Conservation (phyloP, 2,797 vertebrate genomes). For the Alectoris magna region DNA sequence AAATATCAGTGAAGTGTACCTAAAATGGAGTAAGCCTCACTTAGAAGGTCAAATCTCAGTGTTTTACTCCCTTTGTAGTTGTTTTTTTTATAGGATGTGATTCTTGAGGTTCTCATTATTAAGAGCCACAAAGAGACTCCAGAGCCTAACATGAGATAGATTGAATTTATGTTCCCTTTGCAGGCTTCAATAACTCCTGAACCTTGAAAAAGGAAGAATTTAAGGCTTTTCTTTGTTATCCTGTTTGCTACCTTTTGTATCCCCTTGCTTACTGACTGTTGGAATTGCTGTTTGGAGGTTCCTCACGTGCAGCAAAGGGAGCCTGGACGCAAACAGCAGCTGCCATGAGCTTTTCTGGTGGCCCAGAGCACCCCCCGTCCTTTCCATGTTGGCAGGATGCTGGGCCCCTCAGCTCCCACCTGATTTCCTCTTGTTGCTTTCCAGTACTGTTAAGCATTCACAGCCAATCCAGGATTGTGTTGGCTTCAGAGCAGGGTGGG, state of each 20-base stretch:
- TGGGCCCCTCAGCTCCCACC: neutral
- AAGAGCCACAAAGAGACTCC: neutral
- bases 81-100: neutral
- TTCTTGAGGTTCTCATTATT: neutral
- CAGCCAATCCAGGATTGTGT: neutral
- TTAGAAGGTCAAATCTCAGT: slow-evolving; percentile 19
- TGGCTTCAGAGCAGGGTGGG: neutral
- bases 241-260: neutral
- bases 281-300: neutral
- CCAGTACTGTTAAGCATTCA: neutral
- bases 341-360: neutral
- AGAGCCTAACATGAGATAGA: neutral
- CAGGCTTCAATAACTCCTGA: neutral
- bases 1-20: slow-evolving; percentile 33
- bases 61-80: slow-evolving; percentile 30
- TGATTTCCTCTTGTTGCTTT: neutral
- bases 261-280: neutral
- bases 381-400: neutral
- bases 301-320: neutral
- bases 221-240: neutral
- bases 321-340: neutral
- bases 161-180: neutral
- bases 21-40: neutral
- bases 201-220: neutral
- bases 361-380: neutral